Evolutionary conservation across 2,113 vertebrate genomes (phyloP), one percentile per base, ranked within the genome.

Genomic region (Pogona vitticeps): DNA sequence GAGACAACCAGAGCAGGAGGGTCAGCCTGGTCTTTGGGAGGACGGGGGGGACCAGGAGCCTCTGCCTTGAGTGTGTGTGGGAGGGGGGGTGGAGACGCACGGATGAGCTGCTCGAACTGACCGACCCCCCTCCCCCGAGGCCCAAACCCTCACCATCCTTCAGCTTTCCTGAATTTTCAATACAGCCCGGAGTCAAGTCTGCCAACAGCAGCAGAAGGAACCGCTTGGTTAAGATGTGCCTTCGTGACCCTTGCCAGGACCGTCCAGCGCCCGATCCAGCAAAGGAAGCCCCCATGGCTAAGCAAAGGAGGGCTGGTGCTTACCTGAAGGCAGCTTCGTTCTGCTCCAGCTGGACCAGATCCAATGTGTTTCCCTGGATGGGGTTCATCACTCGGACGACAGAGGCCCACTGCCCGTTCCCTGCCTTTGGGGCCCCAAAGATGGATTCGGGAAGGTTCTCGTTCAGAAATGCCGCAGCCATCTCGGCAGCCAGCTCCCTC

Each of bases 261-360:
- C 76, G 33, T 2, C 52, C 4, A 72, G 14, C 7, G 36, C 17
- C n/a, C 38, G 70, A 13, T 10, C 28, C 36, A 6, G 8, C 72
- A 2, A 13, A 4, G 46, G 10, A 52, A 8, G 26, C 1, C 8
- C 6, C 3, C 10, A 36, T 4, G 18, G 13, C 38, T 81, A 7
- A 68, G 80, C 80, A 14, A 9, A 68, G 42, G 38, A 23, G 28
- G 61, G 38, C 68, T 21, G 52, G 56, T 28, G 1, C 94, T 96
- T 88, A 99, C 99, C 99, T 99, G 95, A 99, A 99, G 2, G 98
- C 99, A 13, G 98, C 98, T 92, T 99, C 99, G 0, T 99, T 99
- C 96, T 99, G 99, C 83, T 99, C 99, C 81, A 99, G 95, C 91
- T 99, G 99, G 80, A 99, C 98, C 82, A 98, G 97, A 92, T 99